These are phyloP conservation scores for Tetrao urogallus DNA, from an alignment of 2,113 vertebrate species.

Conservation along the genomic window DNA sequence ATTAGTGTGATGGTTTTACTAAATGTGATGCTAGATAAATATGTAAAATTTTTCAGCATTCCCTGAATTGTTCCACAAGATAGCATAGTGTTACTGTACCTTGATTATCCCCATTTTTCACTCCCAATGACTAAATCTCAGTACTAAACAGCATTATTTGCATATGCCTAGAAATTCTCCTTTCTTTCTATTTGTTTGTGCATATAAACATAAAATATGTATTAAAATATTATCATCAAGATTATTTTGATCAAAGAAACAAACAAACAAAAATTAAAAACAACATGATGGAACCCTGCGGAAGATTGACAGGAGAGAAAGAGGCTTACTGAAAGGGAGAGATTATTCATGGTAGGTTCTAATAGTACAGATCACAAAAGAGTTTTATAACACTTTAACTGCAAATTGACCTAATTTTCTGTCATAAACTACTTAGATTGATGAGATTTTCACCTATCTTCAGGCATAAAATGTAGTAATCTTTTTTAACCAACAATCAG, in stretches of 20 bases:
- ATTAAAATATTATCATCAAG: neutral
- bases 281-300: neutral
- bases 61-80: neutral
- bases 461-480: slow-evolving; percentile 5
- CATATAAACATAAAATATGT: neutral
- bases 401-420: slow-evolving; percentile 48
- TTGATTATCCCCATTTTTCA: neutral
- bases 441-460: neutral
- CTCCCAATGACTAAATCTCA: neutral
- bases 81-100: neutral
- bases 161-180: neutral
- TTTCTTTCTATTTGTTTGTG: neutral
- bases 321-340: neutral
- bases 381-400: slow-evolving; percentile 20
- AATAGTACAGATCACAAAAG: neutral
- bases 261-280: neutral
- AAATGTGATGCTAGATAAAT: neutral
- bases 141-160: neutral
- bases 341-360: neutral
- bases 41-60: neutral
- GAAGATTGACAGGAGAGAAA: neutral
- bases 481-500: neutral
- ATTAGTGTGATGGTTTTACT: neutral
- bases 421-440: slow-evolving; percentile 14
- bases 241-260: neutral